Conservation (phyloP, 2,113 vertebrate genomes). For the Campylomormyrus numenius region DNA sequence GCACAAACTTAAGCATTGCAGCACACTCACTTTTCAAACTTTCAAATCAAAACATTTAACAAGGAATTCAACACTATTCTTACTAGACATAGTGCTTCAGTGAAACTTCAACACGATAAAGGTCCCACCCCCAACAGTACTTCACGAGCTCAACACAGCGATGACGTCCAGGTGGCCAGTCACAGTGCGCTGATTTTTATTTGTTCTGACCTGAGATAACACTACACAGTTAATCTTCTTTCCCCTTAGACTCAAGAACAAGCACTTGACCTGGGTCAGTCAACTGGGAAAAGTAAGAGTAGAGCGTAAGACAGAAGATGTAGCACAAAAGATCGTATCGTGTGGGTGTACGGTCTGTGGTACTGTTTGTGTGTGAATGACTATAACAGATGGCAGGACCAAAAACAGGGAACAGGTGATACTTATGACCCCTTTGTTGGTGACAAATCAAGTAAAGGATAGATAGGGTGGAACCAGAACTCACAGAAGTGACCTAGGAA, state of each 20-base stretch:
- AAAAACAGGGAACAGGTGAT: neutral
- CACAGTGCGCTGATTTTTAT: neutral
- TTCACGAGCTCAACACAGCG: neutral
- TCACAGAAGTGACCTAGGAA: neutral
- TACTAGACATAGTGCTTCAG: neutral
- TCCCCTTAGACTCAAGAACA: neutral
- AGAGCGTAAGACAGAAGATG: neutral
- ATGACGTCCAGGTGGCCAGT: neutral
- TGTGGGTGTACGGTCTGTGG: neutral
- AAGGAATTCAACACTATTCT: neutral
- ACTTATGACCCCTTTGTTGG: neutral
- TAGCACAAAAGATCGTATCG: slow-evolving; percentile 24
- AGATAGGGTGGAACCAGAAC: neutral
- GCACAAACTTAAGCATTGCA: neutral
- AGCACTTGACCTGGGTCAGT: neutral
- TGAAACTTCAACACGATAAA: neutral
- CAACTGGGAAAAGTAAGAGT: neutral
- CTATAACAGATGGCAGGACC: neutral
- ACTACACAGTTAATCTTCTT: neutral
- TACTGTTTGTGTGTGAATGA: neutral
- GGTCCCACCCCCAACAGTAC: neutral
- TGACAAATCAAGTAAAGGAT: neutral
- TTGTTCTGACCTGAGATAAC: neutral
- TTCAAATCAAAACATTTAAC: neutral
- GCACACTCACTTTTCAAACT: neutral